Conservation (phyloP, 2,888 invertebrate species). For the Leucoptera coffeella region DNA sequence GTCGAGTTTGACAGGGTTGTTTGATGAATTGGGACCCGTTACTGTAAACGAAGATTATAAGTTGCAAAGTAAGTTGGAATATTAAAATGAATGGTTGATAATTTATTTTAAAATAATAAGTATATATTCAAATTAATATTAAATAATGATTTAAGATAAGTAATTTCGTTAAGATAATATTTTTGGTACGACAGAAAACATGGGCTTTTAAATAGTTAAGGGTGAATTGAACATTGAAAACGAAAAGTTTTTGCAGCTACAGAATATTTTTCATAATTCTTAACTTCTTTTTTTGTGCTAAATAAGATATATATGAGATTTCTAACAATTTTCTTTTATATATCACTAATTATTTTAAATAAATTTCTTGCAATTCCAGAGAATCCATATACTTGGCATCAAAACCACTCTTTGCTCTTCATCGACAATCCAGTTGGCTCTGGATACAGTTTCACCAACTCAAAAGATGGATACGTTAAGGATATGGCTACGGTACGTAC, state of each 20-base stretch:
- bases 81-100: no score
- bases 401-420: constrained; percentile 52
- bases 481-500: constrained; percentile 45
- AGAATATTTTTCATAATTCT: no score
- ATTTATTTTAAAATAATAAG: no score
- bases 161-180: no score
- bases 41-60: constrained; percentile 9
- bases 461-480: constrained; percentile 43
- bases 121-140: no score
- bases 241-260: no score
- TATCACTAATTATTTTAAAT: neutral
- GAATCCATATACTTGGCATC: constrained; percentile 46
- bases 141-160: no score
- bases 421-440: constrained; percentile 61
- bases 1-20: constrained; percentile 47
- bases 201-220: no score
- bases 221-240: no score
- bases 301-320: neutral
- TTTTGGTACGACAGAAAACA: no score
- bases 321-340: neutral
- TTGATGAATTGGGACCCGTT: constrained; percentile 35
- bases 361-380: constrained; percentile 17
- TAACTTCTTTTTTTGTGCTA: neutral
- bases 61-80: constrained; percentile 16
- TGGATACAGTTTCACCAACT: constrained; percentile 57